Percentiles rank a stretch among this genome's conserved stretches.
phyloP scores from a whole-genome alignment of 2,797 vertebrate species.

The Neosilurus mollespiculum region DNA sequence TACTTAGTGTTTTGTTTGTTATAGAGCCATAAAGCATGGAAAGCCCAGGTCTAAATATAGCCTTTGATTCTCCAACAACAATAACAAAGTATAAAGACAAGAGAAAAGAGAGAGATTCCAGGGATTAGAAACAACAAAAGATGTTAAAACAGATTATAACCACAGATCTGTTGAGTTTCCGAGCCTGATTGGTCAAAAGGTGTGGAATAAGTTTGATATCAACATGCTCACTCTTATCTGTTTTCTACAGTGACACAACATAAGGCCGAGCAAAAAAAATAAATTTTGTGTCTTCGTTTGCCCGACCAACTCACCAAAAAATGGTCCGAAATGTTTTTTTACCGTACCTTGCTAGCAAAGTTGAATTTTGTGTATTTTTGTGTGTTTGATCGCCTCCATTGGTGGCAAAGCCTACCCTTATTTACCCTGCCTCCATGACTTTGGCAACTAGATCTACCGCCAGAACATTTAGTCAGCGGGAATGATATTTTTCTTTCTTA shows the following conservation, averaged over 20 bases:
- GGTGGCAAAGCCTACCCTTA: no score
- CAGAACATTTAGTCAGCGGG: no score
- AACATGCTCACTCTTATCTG: neutral
- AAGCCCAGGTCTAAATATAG: slow-evolving; percentile 34
- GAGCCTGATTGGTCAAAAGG: neutral
- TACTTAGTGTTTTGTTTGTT: slow-evolving; percentile 13
- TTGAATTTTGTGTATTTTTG: no score
- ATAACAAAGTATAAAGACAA: slow-evolving; percentile 2
- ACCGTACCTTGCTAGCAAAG: no score
- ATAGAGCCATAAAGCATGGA: slow-evolving; percentile 17
- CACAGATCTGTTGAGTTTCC: neutral
- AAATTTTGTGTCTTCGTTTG: no score
- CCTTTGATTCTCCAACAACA: neutral
- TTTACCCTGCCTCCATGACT: no score
- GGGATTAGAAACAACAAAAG: neutral
- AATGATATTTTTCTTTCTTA: no score
- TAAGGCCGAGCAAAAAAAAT: no score
- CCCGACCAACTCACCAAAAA: no score
- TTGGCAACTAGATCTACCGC: no score
- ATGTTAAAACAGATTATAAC: neutral
- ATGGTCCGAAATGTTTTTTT: no score
- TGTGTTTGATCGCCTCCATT: no score
- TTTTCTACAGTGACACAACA: neutral
- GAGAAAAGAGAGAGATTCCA: neutral
- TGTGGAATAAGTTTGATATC: neutral